Conservation (phyloP, 2,888 invertebrate genomes). For the Cosmopolites sordidus region DNA sequence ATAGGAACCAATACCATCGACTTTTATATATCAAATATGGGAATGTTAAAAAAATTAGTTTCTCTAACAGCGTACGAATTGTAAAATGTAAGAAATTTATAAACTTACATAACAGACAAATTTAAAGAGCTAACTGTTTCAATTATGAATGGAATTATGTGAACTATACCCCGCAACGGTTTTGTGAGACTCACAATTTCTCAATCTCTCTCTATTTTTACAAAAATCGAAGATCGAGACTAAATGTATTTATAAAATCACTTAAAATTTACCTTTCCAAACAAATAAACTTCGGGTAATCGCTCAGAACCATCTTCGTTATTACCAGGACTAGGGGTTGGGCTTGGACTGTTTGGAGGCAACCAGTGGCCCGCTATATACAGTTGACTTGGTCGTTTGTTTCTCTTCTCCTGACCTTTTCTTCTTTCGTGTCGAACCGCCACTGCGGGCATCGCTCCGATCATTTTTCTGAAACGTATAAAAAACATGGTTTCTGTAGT, state of each 20-base stretch:
- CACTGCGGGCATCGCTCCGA: constrained; percentile 83
- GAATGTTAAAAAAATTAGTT: too few species aligned
- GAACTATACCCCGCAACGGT: not conserved
- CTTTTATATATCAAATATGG: too few species aligned
- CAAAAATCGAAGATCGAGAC: too few species aligned
- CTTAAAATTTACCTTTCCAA: constrained; percentile 59
- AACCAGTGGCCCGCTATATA: constrained; percentile 63
- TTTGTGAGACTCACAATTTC: too few species aligned
- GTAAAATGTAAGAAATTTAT: too few species aligned
- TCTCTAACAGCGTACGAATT: too few species aligned
- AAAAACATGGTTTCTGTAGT: too few species aligned
- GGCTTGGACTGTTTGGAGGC: constrained; percentile 57
- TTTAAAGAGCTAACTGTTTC: too few species aligned
- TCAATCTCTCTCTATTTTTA: too few species aligned
- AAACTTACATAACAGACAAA: too few species aligned
- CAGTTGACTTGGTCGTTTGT: constrained; percentile 60
- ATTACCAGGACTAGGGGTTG: constrained; percentile 60
- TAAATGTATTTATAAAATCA: too few species aligned
- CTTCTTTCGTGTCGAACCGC: constrained; percentile 77
- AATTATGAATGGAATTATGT: not conserved
- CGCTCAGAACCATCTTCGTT: constrained; percentile 53
- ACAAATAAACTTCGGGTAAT: constrained; percentile 65
- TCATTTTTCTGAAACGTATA: constrained; percentile 54
- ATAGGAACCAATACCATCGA: too few species aligned
- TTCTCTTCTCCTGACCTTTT: constrained; percentile 64